A percentile compares a stretch with the other conserved stretches of the same genome.
Evolutionary conservation across 2,113 vertebrate genomes (phyloP).

Genomic region (Hippocampus abdominalis): DNA sequence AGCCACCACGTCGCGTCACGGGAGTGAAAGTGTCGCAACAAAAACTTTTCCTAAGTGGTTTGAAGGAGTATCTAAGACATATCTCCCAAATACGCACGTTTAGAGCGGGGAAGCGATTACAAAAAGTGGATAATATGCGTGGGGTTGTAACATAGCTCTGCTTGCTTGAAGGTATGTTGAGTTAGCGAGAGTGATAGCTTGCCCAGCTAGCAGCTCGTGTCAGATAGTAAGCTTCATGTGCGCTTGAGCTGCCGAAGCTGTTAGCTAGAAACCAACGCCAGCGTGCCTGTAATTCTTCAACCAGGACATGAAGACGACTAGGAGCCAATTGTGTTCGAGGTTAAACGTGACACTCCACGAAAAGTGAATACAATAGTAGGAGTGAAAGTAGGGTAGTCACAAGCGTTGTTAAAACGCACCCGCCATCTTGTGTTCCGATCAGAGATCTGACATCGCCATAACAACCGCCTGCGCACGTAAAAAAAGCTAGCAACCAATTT

Average conservation of each 20-base stretch:
- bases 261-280: background rate
- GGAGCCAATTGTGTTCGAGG: background rate
- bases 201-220: constrained; percentile 37
- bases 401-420: constrained; percentile 41
- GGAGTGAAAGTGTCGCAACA: constrained; percentile 35
- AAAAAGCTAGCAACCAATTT: constrained; percentile 53
- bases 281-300: background rate
- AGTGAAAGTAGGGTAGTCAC: constrained; percentile 52
- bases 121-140: background rate
- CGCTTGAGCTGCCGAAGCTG: constrained; percentile 14
- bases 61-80: constrained; percentile 5
- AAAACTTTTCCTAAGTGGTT: constrained; percentile 57
- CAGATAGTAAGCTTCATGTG: constrained; percentile 22
- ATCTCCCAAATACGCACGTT: background rate
- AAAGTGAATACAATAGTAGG: constrained; percentile 23
- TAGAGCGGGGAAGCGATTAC: background rate
- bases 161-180: constrained; percentile 35
- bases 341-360: background rate
- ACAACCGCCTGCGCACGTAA: constrained; percentile 70
- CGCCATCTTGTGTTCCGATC: constrained; percentile 80
- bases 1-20: constrained; percentile 20
- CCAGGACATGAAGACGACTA: background rate
- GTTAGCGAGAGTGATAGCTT: constrained; percentile 41
- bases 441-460: constrained; percentile 80
- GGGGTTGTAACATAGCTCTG: background rate